phyloP scores from a whole-genome alignment of 2,113 vertebrate genomes.

The Pteropus alecto region DNA sequence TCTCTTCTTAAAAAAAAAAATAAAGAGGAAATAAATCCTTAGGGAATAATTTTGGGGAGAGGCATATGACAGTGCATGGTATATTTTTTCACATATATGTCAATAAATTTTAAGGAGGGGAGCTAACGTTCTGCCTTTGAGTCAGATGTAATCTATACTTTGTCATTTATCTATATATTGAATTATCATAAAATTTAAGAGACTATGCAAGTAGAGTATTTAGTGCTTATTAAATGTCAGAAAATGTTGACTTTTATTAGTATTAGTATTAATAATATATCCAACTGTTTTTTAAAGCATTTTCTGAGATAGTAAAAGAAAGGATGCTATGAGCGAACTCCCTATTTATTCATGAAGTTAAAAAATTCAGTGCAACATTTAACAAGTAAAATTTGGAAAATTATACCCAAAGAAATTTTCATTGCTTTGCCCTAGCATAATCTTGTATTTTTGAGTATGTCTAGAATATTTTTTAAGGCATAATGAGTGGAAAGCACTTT shows the following conservation, averaged over 20 bases:
- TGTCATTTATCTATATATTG: not conserved
- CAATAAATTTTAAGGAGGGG: not conserved
- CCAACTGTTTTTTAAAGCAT: not conserved
- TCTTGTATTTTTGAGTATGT: constrained; percentile 12
- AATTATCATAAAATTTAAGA: not conserved
- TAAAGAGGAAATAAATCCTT: not conserved
- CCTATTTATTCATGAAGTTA: not conserved
- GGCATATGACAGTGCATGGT: not conserved
- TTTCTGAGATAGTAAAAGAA: not conserved
- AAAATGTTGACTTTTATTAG: constrained; percentile 5
- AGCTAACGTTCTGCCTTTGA: not conserved
- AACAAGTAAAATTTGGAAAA: constrained; percentile 30
- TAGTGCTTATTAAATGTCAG: not conserved
- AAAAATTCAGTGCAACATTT: not conserved
- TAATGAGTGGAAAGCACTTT: constrained; percentile 30
- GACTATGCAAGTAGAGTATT: not conserved
- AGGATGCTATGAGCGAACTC: not conserved
- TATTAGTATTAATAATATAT: not conserved
- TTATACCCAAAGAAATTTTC: not conserved
- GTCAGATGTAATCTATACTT: not conserved
- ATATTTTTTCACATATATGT: not conserved
- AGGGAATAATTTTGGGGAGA: not conserved
- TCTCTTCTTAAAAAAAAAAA: not conserved
- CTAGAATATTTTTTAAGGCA: constrained; percentile 6
- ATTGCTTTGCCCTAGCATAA: not conserved